These are phyloP conservation scores for Hydractinia echinata DNA, from an alignment of 30 jellyfish, hydroid and myxozoan genomes.

Conservation along the genomic window DNA sequence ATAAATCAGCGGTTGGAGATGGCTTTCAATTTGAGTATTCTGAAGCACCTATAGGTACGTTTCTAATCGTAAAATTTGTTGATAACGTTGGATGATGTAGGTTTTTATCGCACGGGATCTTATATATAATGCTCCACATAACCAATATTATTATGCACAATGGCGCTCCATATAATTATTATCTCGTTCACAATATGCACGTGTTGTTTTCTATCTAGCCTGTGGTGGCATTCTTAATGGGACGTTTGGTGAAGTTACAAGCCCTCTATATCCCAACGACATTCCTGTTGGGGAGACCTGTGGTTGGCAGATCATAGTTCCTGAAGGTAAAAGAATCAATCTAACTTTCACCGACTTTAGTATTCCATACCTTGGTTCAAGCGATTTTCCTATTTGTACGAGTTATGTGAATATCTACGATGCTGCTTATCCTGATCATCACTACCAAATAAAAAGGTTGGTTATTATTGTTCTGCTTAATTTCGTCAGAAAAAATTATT, in stretches of 20 bases:
- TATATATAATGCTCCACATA: background rate
- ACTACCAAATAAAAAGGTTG: conserved; percentile 11
- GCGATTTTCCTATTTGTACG: background rate
- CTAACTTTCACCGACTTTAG: conserved; percentile 50
- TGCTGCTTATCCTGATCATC: background rate
- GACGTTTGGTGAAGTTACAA: conserved; percentile 41
- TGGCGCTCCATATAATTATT: no score
- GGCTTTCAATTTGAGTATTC: conserved; percentile 63
- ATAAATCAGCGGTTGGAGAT: conserved; percentile 28
- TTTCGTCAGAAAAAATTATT: no score
- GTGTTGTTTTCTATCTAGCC: conserved; percentile 26
- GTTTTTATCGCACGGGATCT: no score
- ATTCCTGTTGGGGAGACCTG: conserved; percentile 56
- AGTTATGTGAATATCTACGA: background rate
- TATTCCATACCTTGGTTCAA: conserved; percentile 14
- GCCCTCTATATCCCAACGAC: conserved; percentile 47
- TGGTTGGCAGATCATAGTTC: conserved; percentile 73
- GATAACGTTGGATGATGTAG: background rate
- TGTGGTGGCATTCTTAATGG: conserved; percentile 72
- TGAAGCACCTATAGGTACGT: conserved; percentile 58
- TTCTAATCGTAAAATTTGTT: background rate
- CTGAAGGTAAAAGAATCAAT: conserved; percentile 49
- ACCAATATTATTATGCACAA: background rate
- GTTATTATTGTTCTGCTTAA: no score
- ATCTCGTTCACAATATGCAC: no score